phyloP scores from a whole-genome alignment of 2,113 vertebrate genomes.

The Notiomystis cincta region DNA sequence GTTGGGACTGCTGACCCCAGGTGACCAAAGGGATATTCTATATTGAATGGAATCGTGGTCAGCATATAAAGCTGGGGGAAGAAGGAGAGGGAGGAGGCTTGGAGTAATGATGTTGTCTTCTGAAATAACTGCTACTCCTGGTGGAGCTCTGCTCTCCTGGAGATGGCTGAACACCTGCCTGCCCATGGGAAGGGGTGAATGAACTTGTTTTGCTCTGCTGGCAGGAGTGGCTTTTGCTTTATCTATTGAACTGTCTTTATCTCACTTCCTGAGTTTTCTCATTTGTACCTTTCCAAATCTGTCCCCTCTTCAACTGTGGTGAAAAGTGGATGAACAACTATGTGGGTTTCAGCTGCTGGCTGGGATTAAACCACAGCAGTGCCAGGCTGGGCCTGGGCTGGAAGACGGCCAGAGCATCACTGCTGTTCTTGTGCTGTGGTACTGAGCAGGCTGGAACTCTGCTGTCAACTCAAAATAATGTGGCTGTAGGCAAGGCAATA shows the following conservation, averaged over 20 bases:
- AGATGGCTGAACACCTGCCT: neutral
- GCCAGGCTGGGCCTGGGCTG: too few relatives aligned
- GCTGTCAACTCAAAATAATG: neutral
- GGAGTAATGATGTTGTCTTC: neutral
- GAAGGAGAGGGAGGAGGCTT: neutral
- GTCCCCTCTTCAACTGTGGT: too few relatives aligned
- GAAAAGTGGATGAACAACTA: neutral
- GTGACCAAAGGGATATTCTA: neutral
- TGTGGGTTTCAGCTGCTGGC: neutral
- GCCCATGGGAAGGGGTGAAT: neutral
- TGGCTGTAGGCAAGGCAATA: neutral
- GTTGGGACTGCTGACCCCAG: neutral
- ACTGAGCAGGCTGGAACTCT: neutral
- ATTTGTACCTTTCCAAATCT: neutral
- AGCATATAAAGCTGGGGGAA: neutral
- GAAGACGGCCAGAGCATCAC: neutral
- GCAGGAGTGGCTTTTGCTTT: neutral
- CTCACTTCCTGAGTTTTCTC: neutral
- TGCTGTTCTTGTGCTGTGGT: neutral
- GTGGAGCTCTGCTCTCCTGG: neutral
- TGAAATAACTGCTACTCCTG: neutral
- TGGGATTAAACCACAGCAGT: neutral
- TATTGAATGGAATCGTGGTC: rapidly evolving
- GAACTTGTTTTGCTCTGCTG: neutral
- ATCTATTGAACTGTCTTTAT: neutral